Conservation (phyloP, 2,797 vertebrate genomes). For the Jordanella pulchra region DNA sequence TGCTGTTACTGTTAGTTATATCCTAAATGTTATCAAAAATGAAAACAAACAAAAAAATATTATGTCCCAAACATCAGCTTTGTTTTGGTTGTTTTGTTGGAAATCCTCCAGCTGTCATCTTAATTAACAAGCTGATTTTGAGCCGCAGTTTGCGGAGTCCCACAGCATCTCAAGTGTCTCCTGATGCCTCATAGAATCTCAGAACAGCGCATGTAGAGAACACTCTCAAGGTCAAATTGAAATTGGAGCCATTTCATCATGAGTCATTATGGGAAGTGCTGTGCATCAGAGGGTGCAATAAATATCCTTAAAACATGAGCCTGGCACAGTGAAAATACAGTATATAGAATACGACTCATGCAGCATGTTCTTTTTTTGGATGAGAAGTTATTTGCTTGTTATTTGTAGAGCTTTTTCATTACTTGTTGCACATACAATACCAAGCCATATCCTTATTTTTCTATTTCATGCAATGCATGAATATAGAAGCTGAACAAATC, state of each 20-base stretch:
- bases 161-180: slow-evolving; percentile 49
- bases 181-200: slow-evolving; percentile 45
- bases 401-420: slow-evolving; percentile 30
- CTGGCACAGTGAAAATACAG: slow-evolving; percentile 25
- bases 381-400: slow-evolving; percentile 40
- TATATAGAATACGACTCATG: slow-evolving; percentile 26
- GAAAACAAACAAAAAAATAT: slow-evolving; percentile 8
- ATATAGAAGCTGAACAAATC: not conserved
- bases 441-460: not conserved
- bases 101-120: slow-evolving; percentile 50
- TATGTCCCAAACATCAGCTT: slow-evolving; percentile 28
- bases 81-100: slow-evolving; percentile 35
- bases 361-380: slow-evolving; percentile 46
- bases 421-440: slow-evolving; percentile 22
- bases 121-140: slow-evolving; percentile 55
- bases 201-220: slow-evolving; percentile 35
- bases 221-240: slow-evolving; percentile 71
- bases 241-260: slow-evolving; percentile 72
- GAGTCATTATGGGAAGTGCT: slow-evolving; percentile 62
- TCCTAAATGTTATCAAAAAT: slow-evolving; percentile 51
- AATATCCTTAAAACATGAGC: slow-evolving; percentile 61
- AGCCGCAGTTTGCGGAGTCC: slow-evolving; percentile 27
- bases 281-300: slow-evolving; percentile 58
- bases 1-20: slow-evolving; percentile 36
- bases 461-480: not conserved